These are phyloP conservation scores for Anarhynchus alexandrinus DNA, from an alignment of 2,113 vertebrate species.

Conservation along the genomic window DNA sequence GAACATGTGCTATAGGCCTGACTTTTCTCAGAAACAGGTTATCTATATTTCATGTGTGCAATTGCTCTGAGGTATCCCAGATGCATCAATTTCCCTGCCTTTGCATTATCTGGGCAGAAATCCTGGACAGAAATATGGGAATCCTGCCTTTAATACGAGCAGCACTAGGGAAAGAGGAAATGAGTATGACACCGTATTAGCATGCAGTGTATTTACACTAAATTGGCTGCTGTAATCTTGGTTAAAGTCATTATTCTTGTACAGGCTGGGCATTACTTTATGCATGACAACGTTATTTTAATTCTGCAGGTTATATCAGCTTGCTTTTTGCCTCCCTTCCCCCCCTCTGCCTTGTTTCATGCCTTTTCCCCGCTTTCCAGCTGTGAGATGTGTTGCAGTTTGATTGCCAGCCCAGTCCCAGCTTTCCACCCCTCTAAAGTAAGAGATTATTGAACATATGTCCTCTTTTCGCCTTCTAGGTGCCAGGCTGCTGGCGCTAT, in stretches of 20 bases:
- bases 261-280: neutral
- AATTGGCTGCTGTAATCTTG: neutral
- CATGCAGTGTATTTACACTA: neutral
- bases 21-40: constrained; percentile 49
- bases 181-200: neutral
- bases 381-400: neutral
- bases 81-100: neutral
- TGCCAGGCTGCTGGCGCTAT: neutral
- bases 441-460: neutral
- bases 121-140: neutral
- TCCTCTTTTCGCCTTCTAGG: neutral
- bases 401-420: neutral
- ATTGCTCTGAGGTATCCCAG: constrained; percentile 30
- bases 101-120: constrained; percentile 2
- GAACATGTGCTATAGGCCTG: constrained; percentile 11
- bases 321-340: neutral
- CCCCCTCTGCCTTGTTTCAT: neutral
- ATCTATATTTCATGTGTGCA: constrained; percentile 14
- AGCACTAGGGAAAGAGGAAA: neutral
- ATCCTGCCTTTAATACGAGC: neutral
- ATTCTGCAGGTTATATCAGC: neutral
- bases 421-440: neutral
- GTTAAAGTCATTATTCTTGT: neutral
- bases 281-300: neutral
- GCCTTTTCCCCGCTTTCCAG: neutral